Percentiles rank a stretch among this genome's conserved stretches.
phyloP scores from a whole-genome alignment of 2,113 vertebrate genomes.

The Mustela nigripes region DNA sequence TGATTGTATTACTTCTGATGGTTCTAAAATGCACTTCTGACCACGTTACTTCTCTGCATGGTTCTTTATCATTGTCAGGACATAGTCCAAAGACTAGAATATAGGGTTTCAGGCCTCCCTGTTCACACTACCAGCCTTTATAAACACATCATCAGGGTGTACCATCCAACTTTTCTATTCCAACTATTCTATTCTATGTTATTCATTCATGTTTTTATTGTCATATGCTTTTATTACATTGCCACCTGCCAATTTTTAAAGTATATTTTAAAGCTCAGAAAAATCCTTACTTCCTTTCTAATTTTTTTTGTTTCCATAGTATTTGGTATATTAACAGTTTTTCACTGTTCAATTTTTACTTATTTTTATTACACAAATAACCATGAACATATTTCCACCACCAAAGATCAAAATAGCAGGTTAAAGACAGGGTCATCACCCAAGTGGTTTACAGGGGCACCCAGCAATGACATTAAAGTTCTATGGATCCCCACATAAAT shows the following conservation, averaged over 20 bases:
- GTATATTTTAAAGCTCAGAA: neutral
- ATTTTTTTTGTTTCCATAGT: neutral
- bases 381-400: neutral
- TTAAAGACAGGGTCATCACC: neutral
- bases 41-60: neutral
- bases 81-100: neutral
- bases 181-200: neutral
- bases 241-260: neutral
- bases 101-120: neutral
- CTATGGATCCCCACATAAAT: neutral
- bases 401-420: slow-evolving; percentile 1
- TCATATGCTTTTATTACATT: neutral
- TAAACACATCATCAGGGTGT: neutral
- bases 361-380: slow-evolving; percentile 24
- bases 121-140: neutral
- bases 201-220: neutral
- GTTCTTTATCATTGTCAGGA: neutral
- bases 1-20: neutral
- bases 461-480: neutral
- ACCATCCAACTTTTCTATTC: neutral
- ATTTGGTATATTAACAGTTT: neutral
- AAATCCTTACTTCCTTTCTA: neutral
- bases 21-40: neutral
- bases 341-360: neutral
- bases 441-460: neutral